phyloP scores from a whole-genome alignment of 2,888 invertebrate genomes.

The Harpagoxenus sublaevis region DNA sequence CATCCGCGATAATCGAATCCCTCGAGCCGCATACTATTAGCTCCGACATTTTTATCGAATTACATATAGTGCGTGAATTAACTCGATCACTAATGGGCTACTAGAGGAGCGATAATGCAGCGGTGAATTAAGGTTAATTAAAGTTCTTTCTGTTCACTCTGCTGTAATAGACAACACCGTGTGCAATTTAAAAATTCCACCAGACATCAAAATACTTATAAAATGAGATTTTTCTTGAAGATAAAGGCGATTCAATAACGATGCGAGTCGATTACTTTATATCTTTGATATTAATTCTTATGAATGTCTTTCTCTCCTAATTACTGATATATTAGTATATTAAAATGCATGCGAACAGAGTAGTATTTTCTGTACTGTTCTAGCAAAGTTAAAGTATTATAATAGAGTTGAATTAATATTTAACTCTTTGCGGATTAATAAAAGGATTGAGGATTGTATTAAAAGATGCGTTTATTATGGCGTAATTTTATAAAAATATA shows the following conservation, averaged over 20 bases:
- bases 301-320: slow-evolving; percentile 56
- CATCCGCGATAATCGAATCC: slow-evolving; percentile 43
- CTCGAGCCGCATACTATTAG: slow-evolving; percentile 44
- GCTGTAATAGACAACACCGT: not conserved
- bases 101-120: slow-evolving; percentile 42
- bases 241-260: not conserved
- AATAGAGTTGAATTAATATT: slow-evolving; percentile 29
- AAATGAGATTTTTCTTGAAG: not conserved
- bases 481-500: slow-evolving; percentile 58
- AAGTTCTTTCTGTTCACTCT: slow-evolving; percentile 34
- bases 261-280: not conserved
- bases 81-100: slow-evolving; percentile 46
- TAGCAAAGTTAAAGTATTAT: slow-evolving; percentile 35
- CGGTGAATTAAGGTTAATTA: slow-evolving; percentile 50
- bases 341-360: slow-evolving; percentile 66
- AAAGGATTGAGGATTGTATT: slow-evolving; percentile 32
- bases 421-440: not conserved
- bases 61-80: slow-evolving; percentile 50
- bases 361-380: slow-evolving; percentile 62
- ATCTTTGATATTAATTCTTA: slow-evolving; percentile 18
- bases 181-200: slow-evolving; percentile 9
- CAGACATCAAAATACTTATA: not conserved
- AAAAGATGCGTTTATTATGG: slow-evolving; percentile 59
- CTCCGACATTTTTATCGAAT: slow-evolving; percentile 47
- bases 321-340: slow-evolving; percentile 68